Base-by-base conservation (phyloP, 2,797 vertebrate genomes). In the Chaunax sp. region DNA sequence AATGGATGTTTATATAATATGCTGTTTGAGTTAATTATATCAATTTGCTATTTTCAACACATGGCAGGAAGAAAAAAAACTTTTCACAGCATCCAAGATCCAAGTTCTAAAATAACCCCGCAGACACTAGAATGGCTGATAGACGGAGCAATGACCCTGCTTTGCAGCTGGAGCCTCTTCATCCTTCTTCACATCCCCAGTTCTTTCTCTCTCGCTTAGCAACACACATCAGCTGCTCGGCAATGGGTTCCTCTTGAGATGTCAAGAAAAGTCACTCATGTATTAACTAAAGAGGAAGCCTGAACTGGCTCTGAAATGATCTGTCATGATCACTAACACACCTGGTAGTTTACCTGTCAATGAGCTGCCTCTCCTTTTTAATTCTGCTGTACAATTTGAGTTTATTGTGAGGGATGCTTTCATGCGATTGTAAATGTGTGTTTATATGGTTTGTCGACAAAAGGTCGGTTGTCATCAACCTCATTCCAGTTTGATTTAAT, bases 311-410 rank as follows among this genome's bases (percentile, higher is more conserved):
- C 41, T 88, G 80, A 85, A 83, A 87, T 83, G 85, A 81, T 41
- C 75, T 89, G 82, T 87, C 82, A 78, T 58, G 72, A 43, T 70
- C 64, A 13, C 46, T 19, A 73, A 60, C 64, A 69, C 73, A 83
- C 72, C 81, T 75, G 75, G 81, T 72, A 47, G 41, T 88, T 84
- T 83, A 78, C n/a, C 59, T 63, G 73, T 82, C 84, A 75, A 44
- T 64, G 22, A 23, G 28, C 74, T 89, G 78, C 69, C 78, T 78
- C 72, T 82, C 54, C 63, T 69, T 78, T 78, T 81, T 64, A 74
- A 37, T 86, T 65, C 23, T 49, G 16, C 41, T 41, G 69, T 68
- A 61, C 73, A 63, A 67, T 75, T 64, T n/a, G 18, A 55, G 19
- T 20, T 64, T 55, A 51, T 67, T 67, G 18, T 46, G 35, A 73